Evolutionary conservation across 2,888 invertebrate genomes (phyloP).

Genomic region (Liposcelis brunnea): DNA sequence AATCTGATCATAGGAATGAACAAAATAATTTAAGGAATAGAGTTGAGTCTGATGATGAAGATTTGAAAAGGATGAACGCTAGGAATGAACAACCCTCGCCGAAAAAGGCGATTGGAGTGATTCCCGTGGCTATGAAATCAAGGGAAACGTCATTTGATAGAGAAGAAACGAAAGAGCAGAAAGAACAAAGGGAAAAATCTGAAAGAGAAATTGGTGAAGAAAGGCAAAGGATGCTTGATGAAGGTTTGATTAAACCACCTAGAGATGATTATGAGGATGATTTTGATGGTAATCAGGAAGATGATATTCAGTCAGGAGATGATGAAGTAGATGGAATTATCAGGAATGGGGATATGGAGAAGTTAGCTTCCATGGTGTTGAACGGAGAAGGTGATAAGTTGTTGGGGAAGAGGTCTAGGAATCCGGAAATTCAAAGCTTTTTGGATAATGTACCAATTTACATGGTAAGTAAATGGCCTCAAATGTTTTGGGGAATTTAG

Average conservation of each 20-base stretch:
- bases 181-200: conserved; percentile 14
- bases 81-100: background rate
- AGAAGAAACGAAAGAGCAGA: conserved; percentile 17
- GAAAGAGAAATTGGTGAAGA: conserved; percentile 16
- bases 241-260: conserved; percentile 28
- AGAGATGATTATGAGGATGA: conserved; percentile 23
- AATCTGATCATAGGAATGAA: conserved; percentile 4
- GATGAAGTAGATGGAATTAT: conserved; percentile 48
- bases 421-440: conserved; percentile 70
- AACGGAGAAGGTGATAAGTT: conserved; percentile 73
- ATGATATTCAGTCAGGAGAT: conserved; percentile 26
- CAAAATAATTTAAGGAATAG: conserved; percentile 8
- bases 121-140: background rate
- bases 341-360: conserved; percentile 67
- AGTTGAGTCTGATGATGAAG: conserved; percentile 8
- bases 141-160: background rate
- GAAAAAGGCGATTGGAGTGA: conserved; percentile 1
- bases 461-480: conserved; percentile 52
- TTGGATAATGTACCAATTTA: conserved; percentile 73
- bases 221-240: conserved; percentile 27
- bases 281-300: conserved; percentile 16
- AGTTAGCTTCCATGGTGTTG: conserved; percentile 72
- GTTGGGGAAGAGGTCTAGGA: conserved; percentile 47
- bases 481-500: too few relatives aligned
- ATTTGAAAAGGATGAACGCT: conserved; percentile 4